phyloP scores from a whole-genome alignment of 2,888 invertebrate genomes.

The Masnerella sp. region DNA sequence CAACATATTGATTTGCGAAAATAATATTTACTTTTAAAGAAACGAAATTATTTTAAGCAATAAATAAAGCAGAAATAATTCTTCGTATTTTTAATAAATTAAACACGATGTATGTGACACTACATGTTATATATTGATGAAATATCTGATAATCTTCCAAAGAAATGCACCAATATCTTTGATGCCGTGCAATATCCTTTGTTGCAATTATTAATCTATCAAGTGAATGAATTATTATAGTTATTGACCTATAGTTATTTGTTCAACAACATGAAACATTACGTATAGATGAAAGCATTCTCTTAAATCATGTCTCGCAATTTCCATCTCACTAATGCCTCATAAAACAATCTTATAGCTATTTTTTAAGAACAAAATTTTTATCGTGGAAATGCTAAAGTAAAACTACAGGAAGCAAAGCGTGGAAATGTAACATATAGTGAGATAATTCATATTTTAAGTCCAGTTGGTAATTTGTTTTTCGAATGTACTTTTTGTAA shows the following conservation, averaged over 20 bases:
- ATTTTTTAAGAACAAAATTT: neutral
- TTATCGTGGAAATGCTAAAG: constrained; percentile 4
- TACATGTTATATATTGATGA: constrained; percentile 5
- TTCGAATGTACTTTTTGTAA: constrained; percentile 40
- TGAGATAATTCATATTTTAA: constrained; percentile 40
- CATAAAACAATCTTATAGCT: neutral
- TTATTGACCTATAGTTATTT: neutral
- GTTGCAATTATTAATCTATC: constrained; percentile 14
- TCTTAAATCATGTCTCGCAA: too few species aligned
- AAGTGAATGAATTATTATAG: constrained; percentile 2
- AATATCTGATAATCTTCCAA: constrained; percentile 10
- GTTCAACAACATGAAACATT: too few species aligned
- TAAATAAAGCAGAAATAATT: too few species aligned
- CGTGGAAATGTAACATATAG: constrained; percentile 25
- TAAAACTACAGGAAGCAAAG: constrained; percentile 4
- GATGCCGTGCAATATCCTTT: neutral
- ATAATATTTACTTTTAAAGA: too few species aligned
- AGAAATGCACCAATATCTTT: constrained; percentile 1
- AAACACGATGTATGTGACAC: neutral
- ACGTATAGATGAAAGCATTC: too few species aligned
- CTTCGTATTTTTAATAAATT: too few species aligned
- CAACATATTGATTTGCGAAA: too few species aligned
- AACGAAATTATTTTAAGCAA: too few species aligned
- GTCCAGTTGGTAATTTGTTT: constrained; percentile 32
- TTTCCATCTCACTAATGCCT: neutral